Base-by-base conservation (phyloP, 2,888 invertebrate genomes). In the Endotricha flammealis region DNA sequence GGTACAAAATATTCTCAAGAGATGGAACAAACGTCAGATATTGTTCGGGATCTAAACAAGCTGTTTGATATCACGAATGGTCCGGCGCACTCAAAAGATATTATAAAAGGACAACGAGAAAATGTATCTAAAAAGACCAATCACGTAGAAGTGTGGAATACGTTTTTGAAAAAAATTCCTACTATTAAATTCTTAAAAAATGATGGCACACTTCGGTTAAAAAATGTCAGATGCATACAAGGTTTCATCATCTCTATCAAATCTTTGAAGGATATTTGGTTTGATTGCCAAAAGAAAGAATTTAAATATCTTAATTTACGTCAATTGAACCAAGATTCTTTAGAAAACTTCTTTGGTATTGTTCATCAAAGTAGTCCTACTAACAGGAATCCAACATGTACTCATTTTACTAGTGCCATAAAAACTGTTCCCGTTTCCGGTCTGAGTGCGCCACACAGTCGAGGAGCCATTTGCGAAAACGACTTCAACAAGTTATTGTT, bases 21-120 rank as follows among this genome's bases (percentile, higher is more conserved):
- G 17, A 9, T 46, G 1, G 10, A 14, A 16, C 34, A 45, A 12
- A 43, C 47, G 9, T 37, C 10, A 10, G 25, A 11, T 10, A 25
- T 25, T 10, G n/a, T 53, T 1, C 5, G 38, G 5, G 40, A 46
- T 5, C 20, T 47, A 17, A 32, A 42, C 31, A 29, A 20, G 1
- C 24, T 44, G 5, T 47, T 44, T 34, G 51, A 53, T 37, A 29
- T 7, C 12, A 48, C 47, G 1, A 51, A 54, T 48, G 44, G 45
- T 5, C 53, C 50, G 7, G 31, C 46, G 8, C 16, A 22, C 8
- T 36, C 40, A 14, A 16, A 42, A 8, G 46, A 54, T 33, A 29
- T 51, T 8, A 48, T 40, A 33, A 46, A 29, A 25, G 36, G 36
- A 5, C 12, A 10, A 10, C 23, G 36, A 13, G 36, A 31, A 31